phyloP scores from a whole-genome alignment of 2,888 invertebrate species.

The Dicyrtomina minuta region DNA sequence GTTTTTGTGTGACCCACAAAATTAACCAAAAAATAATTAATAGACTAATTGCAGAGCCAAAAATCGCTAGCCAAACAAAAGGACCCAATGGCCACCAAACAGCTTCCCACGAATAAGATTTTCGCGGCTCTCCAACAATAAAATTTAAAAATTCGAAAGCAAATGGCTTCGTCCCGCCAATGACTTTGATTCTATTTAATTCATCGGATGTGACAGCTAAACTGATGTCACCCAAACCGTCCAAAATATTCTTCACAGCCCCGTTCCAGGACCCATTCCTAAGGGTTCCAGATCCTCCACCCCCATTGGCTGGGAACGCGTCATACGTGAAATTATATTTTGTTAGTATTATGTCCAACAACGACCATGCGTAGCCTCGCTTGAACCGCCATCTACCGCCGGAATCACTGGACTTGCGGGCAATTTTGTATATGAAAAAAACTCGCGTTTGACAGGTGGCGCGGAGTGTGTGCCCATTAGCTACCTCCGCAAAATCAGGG shows the following conservation, averaged over 20 bases:
- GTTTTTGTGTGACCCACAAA: too few relatives aligned
- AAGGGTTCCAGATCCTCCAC: conserved; percentile 29
- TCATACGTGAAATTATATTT: conserved; percentile 27
- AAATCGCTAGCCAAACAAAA: background rate
- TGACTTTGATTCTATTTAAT: conserved; percentile 14
- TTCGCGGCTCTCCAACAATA: background rate
- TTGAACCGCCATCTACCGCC: conserved; percentile 5
- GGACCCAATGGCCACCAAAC: background rate
- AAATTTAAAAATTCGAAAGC: conserved; percentile 28
- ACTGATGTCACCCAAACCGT: conserved; percentile 19
- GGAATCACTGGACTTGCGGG: too few relatives aligned
- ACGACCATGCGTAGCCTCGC: conserved; percentile 20
- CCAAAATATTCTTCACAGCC: conserved; percentile 21
- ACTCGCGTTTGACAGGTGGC: conserved; percentile 25
- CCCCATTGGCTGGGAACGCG: conserved; percentile 13
- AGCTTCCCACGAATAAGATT: background rate
- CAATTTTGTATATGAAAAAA: conserved; percentile 16
- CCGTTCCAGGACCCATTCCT: conserved; percentile 26
- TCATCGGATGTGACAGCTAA: conserved; percentile 16
- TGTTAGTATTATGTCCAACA: background rate
- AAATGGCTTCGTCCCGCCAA: conserved; percentile 15
- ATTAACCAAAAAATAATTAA: background rate
- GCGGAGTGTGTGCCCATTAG: background rate
- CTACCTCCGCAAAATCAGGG: conserved; percentile 6
- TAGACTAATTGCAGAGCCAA: background rate